Conservation (phyloP, 2,797 vertebrate genomes). For the Synaphobranchus kaupii region DNA sequence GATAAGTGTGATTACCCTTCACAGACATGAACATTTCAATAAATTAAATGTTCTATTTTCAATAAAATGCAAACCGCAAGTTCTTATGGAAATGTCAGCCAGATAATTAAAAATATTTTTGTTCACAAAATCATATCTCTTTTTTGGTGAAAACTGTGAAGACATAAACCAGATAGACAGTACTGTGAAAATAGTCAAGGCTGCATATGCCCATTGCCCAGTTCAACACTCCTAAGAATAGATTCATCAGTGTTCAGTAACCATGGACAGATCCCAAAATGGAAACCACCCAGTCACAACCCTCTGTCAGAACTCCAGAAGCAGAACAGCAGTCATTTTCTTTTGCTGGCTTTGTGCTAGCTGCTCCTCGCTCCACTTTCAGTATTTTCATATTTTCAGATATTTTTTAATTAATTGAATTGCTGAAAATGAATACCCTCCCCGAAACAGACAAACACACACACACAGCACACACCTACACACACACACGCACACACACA, state of each 20-base stretch:
- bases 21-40: not conserved
- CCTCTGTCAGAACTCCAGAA: conserved; percentile 10
- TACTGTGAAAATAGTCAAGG: not conserved
- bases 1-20: not conserved
- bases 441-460: not conserved
- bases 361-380: not conserved
- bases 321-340: not conserved
- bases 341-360: conserved; percentile 23
- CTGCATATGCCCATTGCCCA: not conserved
- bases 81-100: not conserved
- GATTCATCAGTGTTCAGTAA: conserved; percentile 45
- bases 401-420: not conserved
- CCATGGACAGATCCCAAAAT: conserved; percentile 43
- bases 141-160: not conserved
- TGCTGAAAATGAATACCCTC: not conserved
- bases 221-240: conserved; percentile 3
- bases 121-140: not conserved
- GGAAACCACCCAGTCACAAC: conserved; percentile 18
- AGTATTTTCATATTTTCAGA: not conserved
- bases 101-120: not conserved
- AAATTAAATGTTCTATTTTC: not conserved
- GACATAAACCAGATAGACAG: not conserved
- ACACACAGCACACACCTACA: not conserved
- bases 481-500: conserved; percentile 19
- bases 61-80: not conserved